Conservation (phyloP, 2,888 invertebrate species). For the Girardia tigrina region DNA sequence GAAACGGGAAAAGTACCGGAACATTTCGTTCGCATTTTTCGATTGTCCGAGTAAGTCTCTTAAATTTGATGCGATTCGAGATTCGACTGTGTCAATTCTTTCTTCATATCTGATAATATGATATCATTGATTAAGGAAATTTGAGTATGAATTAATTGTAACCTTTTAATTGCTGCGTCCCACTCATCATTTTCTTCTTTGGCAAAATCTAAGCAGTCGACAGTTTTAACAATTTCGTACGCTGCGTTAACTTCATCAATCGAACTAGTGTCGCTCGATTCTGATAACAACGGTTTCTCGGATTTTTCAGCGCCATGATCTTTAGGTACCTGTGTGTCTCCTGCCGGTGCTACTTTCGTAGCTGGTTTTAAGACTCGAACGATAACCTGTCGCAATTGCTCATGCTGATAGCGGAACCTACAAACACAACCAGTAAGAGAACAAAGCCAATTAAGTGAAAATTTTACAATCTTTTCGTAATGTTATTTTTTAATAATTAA, state of each 20-base stretch:
- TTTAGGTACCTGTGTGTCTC: not conserved
- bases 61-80: conserved; percentile 86
- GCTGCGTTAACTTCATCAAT: conserved; percentile 79
- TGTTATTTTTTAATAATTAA: too few relatives aligned
- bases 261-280: conserved; percentile 88
- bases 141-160: conserved; percentile 27
- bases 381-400: conserved; percentile 89
- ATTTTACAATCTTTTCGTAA: too few relatives aligned
- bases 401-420: conserved; percentile 79
- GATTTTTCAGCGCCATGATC: not conserved
- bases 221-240: conserved; percentile 94
- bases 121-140: not conserved
- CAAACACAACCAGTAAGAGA: not conserved
- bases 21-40: conserved; percentile 99
- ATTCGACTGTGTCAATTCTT: conserved; percentile 90
- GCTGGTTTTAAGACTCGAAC: conserved; percentile 71
- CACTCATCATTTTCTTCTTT: conserved; percentile 90
- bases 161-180: conserved; percentile 85
- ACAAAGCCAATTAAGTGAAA: too few relatives aligned
- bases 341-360: conserved; percentile 39
- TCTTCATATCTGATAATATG: conserved; percentile 65
- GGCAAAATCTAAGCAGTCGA: conserved; percentile 87
- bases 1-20: conserved; percentile 84
- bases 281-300: conserved; percentile 55
- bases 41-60: conserved; percentile 94